phyloP scores from a whole-genome alignment of 2,888 invertebrate genomes.

The Conus canariensis region DNA sequence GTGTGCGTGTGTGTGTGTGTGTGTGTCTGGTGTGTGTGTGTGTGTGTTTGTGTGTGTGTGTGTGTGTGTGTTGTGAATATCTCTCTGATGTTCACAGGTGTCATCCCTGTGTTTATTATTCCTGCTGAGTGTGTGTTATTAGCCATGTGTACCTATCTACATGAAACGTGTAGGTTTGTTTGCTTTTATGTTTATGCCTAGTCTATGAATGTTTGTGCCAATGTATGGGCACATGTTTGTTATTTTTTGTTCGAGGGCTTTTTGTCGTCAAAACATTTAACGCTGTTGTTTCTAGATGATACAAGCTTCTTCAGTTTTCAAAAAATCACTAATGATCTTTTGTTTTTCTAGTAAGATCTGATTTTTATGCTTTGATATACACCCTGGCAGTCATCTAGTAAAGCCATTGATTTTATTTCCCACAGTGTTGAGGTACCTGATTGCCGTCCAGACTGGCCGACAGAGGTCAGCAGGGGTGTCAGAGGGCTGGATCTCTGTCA shows the following conservation, averaged over 20 bases:
- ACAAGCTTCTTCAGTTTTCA: background rate
- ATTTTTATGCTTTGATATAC: too few species aligned
- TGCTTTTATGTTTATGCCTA: too few species aligned
- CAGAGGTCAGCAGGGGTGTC: slow-evolving; percentile 66
- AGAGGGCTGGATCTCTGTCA: slow-evolving; percentile 67
- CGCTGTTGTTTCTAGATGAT: background rate
- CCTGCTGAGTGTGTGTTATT: background rate
- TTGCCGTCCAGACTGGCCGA: slow-evolving; percentile 73
- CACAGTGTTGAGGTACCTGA: slow-evolving; percentile 70
- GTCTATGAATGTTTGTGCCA: background rate
- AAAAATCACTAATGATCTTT: too few species aligned
- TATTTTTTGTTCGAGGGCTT: background rate
- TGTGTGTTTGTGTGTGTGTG: background rate
- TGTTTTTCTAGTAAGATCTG: too few species aligned
- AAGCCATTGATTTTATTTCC: too few species aligned
- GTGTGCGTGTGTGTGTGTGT: background rate
- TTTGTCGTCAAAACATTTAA: too few species aligned
- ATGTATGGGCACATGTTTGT: background rate
- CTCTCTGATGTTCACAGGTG: too few species aligned
- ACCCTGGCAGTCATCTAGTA: too few species aligned
- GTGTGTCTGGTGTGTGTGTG: background rate
- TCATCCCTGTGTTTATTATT: background rate
- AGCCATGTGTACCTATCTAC: background rate
- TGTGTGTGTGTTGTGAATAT: background rate
- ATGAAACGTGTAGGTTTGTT: background rate